These are phyloP conservation scores for Orgyia antiqua DNA, from an alignment of 2,888 invertebrate species.

Conservation along the genomic window DNA sequence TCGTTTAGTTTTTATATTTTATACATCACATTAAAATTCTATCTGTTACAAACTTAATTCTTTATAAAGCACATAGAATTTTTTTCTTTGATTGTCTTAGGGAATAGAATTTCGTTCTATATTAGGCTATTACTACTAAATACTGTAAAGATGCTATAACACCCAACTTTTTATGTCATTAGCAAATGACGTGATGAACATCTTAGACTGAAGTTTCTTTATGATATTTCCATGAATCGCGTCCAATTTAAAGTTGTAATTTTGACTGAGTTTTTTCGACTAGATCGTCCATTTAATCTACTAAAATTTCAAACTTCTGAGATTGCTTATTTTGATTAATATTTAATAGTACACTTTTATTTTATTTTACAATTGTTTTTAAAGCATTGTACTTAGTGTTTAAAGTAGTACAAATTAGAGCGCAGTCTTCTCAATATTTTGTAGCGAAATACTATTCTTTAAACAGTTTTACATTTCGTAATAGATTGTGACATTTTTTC, in stretches of 20 bases:
- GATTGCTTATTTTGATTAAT: constrained; percentile 10
- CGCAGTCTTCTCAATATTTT: too few species aligned
- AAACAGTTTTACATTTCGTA: constrained; percentile 17
- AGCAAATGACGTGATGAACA: background rate
- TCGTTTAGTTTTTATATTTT: too few species aligned
- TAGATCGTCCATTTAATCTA: constrained; percentile 15
- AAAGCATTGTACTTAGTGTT: constrained; percentile 8
- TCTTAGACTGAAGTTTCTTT: constrained; percentile 9
- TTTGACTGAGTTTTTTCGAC: constrained; percentile 15
- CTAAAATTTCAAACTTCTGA: constrained; percentile 9
- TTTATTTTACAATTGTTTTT: constrained; percentile 3
- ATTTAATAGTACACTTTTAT: constrained; percentile 8
- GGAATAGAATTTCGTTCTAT: constrained; percentile 24
- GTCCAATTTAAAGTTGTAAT: constrained; percentile 16
- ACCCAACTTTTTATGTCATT: constrained; percentile 1
- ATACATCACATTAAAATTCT: too few species aligned
- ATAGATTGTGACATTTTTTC: constrained; percentile 7
- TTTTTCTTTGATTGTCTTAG: constrained; percentile 17
- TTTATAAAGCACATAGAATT: too few species aligned
- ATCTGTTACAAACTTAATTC: too few species aligned
- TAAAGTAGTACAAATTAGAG: constrained; percentile 4
- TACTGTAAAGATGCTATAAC: constrained; percentile 10
- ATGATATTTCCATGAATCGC: constrained; percentile 8
- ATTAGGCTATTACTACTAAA: constrained; percentile 5
- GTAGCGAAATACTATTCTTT: constrained; percentile 25